Conservation (phyloP, 2,113 vertebrate species). For the Dicrurus megarhynchus region DNA sequence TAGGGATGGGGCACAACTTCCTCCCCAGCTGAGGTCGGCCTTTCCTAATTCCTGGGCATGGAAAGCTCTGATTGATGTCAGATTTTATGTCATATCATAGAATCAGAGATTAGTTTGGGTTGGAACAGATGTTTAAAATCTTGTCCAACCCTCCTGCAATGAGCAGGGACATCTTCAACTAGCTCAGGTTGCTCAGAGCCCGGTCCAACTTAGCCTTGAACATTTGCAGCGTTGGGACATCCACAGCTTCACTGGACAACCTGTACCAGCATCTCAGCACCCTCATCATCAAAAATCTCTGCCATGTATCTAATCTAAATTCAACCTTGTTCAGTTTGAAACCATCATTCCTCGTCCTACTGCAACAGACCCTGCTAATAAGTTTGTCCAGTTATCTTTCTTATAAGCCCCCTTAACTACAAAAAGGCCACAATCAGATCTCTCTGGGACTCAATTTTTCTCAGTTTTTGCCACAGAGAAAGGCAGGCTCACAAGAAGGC, state of each 20-base stretch:
- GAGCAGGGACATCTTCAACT: background rate
- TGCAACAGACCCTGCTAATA: background rate
- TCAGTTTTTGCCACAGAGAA: background rate
- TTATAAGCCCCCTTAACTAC: background rate
- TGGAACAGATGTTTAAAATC: background rate
- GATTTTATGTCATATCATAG: background rate
- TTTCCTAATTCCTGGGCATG: background rate
- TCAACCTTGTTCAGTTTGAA: background rate
- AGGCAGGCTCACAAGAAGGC: background rate
- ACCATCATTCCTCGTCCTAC: background rate
- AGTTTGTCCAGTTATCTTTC: background rate
- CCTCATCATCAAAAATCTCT: background rate
- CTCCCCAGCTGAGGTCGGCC: background rate
- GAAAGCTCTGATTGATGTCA: background rate
- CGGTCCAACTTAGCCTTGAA: rapidly evolving
- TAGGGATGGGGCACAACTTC: background rate
- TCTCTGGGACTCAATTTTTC: background rate
- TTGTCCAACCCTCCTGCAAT: background rate
- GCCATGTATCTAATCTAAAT: background rate
- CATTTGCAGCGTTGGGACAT: background rate
- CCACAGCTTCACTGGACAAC: background rate
- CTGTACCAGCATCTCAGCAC: background rate
- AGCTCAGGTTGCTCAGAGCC: background rate
- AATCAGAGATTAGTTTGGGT: background rate
- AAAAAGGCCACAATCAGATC: background rate